Evolutionary conservation across 2,888 invertebrate species (phyloP).

Genomic region (Slavum lentiscoides): DNA sequence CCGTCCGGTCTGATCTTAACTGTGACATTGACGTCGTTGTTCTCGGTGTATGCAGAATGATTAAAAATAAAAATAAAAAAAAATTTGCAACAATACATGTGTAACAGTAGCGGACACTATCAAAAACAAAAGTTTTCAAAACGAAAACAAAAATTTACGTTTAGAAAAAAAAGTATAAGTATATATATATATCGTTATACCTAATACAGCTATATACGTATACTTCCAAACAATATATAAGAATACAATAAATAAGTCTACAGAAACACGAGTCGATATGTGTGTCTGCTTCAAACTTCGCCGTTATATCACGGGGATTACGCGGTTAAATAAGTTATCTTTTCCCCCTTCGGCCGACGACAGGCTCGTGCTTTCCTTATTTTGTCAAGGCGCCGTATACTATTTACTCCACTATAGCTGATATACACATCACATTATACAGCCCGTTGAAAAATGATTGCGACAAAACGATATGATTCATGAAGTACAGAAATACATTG

Average conservation of each 20-base stretch:
- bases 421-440: too few species aligned
- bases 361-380: not conserved
- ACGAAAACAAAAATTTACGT: not conserved
- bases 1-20: too few species aligned
- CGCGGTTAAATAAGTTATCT: conserved; percentile 42
- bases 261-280: not conserved
- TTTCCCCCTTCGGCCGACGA: not conserved
- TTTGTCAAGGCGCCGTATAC: conserved; percentile 17
- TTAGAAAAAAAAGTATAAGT: not conserved
- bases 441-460: conserved; percentile 43
- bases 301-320: conserved; percentile 28
- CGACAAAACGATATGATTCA: conserved; percentile 45
- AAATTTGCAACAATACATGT: too few species aligned
- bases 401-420: too few species aligned
- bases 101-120: too few species aligned
- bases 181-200: too few species aligned
- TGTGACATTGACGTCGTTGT: too few species aligned
- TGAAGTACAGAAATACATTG: conserved; percentile 17
- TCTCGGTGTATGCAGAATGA: too few species aligned
- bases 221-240: too few species aligned
- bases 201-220: too few species aligned
- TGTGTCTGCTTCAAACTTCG: conserved; percentile 4
- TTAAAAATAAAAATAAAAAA: too few species aligned
- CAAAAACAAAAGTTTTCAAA: too few species aligned
- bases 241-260: not conserved